These are phyloP conservation scores for Sebastes iracundus DNA, from an alignment of 2,797 vertebrate genomes.

Conservation along the genomic window DNA sequence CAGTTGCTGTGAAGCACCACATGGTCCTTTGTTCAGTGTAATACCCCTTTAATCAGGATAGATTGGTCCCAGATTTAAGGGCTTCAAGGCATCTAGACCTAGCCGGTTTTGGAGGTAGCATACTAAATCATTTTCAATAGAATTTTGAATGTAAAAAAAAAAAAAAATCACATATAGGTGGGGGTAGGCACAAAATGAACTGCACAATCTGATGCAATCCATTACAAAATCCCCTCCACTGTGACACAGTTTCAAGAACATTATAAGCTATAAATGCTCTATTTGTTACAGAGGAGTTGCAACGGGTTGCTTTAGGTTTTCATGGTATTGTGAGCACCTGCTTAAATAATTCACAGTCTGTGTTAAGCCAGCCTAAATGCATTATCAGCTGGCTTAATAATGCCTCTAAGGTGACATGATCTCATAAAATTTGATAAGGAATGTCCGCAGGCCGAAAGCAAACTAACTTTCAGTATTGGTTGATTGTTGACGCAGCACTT, in stretches of 20 bases:
- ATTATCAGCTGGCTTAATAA: constrained; percentile 42
- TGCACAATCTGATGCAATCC: not conserved
- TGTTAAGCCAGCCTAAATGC: constrained; percentile 11
- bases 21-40: not conserved
- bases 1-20: not conserved
- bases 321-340: constrained; percentile 13
- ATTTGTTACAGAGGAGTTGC: not conserved
- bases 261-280: not conserved
- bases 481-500: constrained; percentile 62
- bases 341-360: constrained; percentile 37
- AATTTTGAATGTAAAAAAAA: constrained; percentile 14
- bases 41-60: constrained; percentile 8
- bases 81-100: constrained; percentile 19
- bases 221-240: not conserved
- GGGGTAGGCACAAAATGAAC: not conserved
- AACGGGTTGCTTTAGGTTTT: not conserved
- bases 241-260: not conserved
- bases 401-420: not conserved
- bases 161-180: not conserved
- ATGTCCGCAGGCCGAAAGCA: constrained; percentile 22
- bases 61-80: constrained; percentile 44
- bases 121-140: constrained; percentile 21
- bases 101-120: constrained; percentile 38
- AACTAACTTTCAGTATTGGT: not conserved
- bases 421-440: constrained; percentile 9